Base-by-base conservation (phyloP, 1,140 invertebrate genomes). In the Andrena cerasifolii region DNA sequence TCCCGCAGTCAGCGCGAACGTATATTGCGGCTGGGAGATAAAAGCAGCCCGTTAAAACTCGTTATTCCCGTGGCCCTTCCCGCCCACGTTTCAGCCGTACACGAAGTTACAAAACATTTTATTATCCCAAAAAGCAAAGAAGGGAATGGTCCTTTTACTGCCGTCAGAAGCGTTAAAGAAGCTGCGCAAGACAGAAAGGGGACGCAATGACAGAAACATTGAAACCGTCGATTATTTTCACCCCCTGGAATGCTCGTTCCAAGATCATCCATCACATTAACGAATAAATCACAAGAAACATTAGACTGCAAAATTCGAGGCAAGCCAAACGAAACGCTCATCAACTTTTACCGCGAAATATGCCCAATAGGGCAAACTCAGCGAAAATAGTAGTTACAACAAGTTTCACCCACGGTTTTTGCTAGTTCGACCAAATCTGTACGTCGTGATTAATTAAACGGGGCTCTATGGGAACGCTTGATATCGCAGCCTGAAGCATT, bases 11-110 rank as follows among this genome's bases (percentile, higher is more conserved):
- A 10, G 18, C n/a, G 28, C 16, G 7, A 16, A 3, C 24, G 62
- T 49, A n/a, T 65, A 59, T 16, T n/a, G 16, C 14, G 62, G 31
- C 6, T 18, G 61, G 8, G 28, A 63, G 62, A 33, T 66, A 66
- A 66, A 66, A 51, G 45, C 62, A 33, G 6, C 8, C 45, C 62
- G 45, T 51, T 66, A 33, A 66, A 66, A 66, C 62, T 66, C 62
- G 62, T 66, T 51, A 66, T 51, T 66, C 33, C 45, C 62, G 18
- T 49, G 10, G 43, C 6, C n/a, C 62, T 28, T 51, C 28, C 51
- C 45, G 62, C 4, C 7, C 45, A 21, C 45, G 62, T 49, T 51
- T 3, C 45, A 18, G 26, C 33, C 62, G 62, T 51, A 33, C 28
- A 21, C 18, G n/a, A 10, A 33, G 62, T 33, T 66, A 33, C 45